Percentiles rank a stretch among this genome's conserved stretches.
Evolutionary conservation across 2,888 invertebrate genomes (phyloP).

Genomic region (Lacanobia wlatinum): DNA sequence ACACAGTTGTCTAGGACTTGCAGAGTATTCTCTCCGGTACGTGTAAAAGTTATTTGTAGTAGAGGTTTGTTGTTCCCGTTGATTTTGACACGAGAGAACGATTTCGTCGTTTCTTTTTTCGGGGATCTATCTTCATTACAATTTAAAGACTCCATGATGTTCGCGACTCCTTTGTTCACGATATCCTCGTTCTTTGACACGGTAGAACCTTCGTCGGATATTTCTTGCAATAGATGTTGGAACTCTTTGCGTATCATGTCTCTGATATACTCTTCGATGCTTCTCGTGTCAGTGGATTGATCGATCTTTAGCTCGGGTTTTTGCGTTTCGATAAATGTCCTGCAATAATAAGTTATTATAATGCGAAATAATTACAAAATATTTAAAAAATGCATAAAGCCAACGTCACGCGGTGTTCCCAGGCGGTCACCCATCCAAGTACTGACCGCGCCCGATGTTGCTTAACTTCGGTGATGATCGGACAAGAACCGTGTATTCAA

Average conservation of each 20-base stretch:
- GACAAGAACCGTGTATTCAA: slow-evolving; percentile 88
- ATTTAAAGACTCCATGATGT: slow-evolving; percentile 80
- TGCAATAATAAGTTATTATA: slow-evolving; percentile 59
- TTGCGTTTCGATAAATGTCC: slow-evolving; percentile 62
- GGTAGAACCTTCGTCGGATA: slow-evolving; percentile 75
- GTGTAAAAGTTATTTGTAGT: slow-evolving; percentile 84
- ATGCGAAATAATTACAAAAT: not conserved
- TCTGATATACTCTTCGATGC: slow-evolving; percentile 85
- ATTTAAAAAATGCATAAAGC: slow-evolving; percentile 70
- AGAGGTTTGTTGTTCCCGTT: slow-evolving; percentile 87
- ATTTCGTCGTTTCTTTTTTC: slow-evolving; percentile 76
- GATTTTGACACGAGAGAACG: slow-evolving; percentile 85
- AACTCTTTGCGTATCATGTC: slow-evolving; percentile 85
- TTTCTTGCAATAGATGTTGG: slow-evolving; percentile 80
- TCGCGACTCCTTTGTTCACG: slow-evolving; percentile 81
- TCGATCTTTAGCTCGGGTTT: slow-evolving; percentile 76
- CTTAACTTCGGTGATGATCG: slow-evolving; percentile 89
- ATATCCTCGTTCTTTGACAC: slow-evolving; percentile 76
- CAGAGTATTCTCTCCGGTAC: slow-evolving; percentile 84
- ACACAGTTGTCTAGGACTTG: slow-evolving; percentile 87
- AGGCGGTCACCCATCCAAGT: slow-evolving; percentile 85
- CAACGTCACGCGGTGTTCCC: slow-evolving; percentile 81
- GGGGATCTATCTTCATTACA: slow-evolving; percentile 64
- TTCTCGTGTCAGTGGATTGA: slow-evolving; percentile 84
- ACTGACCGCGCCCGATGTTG: slow-evolving; percentile 87